Base-by-base conservation (phyloP, 1,140 invertebrate genomes). In the Drosophila varians region DNA sequence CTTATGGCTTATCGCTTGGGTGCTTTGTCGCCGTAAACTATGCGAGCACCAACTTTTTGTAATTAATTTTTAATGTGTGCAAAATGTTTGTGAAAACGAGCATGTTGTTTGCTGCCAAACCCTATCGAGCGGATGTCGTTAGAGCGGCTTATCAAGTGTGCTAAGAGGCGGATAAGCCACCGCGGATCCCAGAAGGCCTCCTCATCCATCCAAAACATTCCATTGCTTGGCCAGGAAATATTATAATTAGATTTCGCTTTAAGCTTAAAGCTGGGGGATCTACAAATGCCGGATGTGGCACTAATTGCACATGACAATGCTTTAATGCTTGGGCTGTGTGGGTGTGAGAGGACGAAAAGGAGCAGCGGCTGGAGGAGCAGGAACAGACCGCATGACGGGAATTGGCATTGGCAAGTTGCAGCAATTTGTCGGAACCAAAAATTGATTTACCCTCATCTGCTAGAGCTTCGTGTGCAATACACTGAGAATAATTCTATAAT, bases 31-130 rank as follows among this genome's bases (percentile, higher is more conserved):
- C 72, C 65, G 61, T 80, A 84, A 84, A 86, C 79, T 86, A 79
- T 68, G 72, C 68, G 65, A 45, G 18, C 68, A 72, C 47, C 73
- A 87, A 86, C 68, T 87, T 86, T 87, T 76, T 70, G 61, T 86
- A 86, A 86, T 86, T 86, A 87, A 86, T 86, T 86, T 86, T 86
- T 86, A 86, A 86, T 86, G 80, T 80, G 82, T 70, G 77, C 68
- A 73, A 87, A 86, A 86, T 86, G 80, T 87, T 80, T 74, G 57
- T 74, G 62, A 58, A 87, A 74, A 73, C 73, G 61, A 47, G 71
- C 69, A 60, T 77, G 56, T 77, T 57, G 62, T 62, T 74, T 56
- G 42, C 34, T 25, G 40, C 55, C 43, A 47, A 14, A 11, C 42
- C 47, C 55, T 66, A 66, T 54, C 42, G 55, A 48, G 46, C 42